Evolutionary conservation across 1,140 invertebrate species (phyloP).

Genomic region (Littorina saxatilis): DNA sequence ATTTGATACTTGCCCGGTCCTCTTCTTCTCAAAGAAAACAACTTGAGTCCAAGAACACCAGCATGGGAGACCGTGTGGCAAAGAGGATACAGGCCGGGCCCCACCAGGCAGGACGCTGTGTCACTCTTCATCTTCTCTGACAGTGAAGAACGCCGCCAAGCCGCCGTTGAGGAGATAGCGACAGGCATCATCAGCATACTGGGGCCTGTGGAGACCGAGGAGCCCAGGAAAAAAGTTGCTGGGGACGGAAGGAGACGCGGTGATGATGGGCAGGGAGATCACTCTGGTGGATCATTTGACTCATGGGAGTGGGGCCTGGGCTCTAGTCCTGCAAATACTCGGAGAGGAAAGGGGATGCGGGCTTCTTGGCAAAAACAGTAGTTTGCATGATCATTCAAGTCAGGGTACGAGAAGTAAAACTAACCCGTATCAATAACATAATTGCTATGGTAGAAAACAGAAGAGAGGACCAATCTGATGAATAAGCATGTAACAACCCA

Average conservation of each 20-base stretch:
- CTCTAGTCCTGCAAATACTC: no score
- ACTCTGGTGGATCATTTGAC: neutral
- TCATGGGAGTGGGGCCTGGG: no score
- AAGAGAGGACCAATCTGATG: no score
- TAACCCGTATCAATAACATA: no score
- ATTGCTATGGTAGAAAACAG: no score
- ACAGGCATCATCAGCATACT: neutral
- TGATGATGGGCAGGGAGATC: neutral
- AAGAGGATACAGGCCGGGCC: no score
- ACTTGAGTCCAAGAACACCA: neutral
- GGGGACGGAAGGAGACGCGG: neutral
- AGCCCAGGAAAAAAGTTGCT: neutral
- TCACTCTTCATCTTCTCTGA: slow-evolving; percentile 29
- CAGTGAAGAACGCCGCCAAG: neutral
- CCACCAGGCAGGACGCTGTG: neutral
- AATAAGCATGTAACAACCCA: no score
- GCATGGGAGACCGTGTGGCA: neutral
- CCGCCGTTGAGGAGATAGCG: neutral
- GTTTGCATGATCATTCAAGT: no score
- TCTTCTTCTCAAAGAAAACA: no score
- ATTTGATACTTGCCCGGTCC: no score
- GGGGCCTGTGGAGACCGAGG: neutral
- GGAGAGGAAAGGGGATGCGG: no score
- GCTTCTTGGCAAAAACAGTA: neutral
- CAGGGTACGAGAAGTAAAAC: no score